Base-by-base conservation (phyloP, 2,113 vertebrate species). In the Phyllostomus discolor region DNA sequence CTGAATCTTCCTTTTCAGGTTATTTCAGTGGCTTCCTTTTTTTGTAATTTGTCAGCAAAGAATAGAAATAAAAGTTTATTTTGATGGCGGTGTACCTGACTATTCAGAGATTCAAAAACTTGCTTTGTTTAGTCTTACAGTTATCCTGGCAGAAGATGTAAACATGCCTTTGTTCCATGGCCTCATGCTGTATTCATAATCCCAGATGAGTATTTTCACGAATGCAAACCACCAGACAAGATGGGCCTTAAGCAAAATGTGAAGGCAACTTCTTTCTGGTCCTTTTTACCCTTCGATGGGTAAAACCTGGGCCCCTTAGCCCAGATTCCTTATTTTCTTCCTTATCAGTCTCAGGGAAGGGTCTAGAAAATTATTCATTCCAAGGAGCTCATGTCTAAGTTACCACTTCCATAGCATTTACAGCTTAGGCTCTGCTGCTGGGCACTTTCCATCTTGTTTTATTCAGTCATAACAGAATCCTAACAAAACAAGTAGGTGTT, bases 41-140 rank as follows among this genome's bases (percentile, higher is more conserved):
- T 96, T 79, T 95, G 80, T 79, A 93, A 64, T 92, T 88, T 96
- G 94, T 91, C 93, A 96, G 76, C 79, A 86, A 95, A 94, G 95
- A 88, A 93, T 43, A 92, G 90, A 95, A 96, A 76, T 86, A 62
- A 54, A 90, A 89, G 73, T 91, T 93, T 96, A 95, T 95, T 97
- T 97, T 97, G 93, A 87, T 78, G 70, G 91, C 48, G 38, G 50
- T 26, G 12, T 80, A 96, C 94, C 82, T 95, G 86, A 91, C 85
- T 92, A 96, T 94, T 91, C 64, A 94, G 78, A 86, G 91, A 96
- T 67, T 72, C 48, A 84, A 95, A 96, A 82, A 46, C 43, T 67
- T 70, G 69, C 82, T 96, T 92, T 95, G 91, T 93, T 91, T 94
- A 91, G 70, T 96, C 82, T 89, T 80, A 26, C 3, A n/a, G 4